Base-by-base conservation (phyloP, 1,140 invertebrate species). In the Anastrepha ludens region DNA sequence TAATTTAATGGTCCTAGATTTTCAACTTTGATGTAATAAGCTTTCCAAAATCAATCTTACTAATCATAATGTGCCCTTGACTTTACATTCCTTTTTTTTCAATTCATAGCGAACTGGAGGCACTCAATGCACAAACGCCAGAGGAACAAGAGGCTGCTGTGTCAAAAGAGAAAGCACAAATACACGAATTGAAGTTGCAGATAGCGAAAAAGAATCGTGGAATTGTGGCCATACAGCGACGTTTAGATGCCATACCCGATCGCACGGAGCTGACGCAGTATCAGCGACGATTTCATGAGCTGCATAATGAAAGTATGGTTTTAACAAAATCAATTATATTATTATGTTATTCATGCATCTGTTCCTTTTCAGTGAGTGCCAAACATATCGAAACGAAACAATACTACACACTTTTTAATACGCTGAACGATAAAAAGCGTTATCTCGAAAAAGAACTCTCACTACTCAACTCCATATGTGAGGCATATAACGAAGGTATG, bases 381-480 rank as follows among this genome's bases (percentile, higher is more conserved):
- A 99, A 98, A 91, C 98, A 99, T 91, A 97, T 97, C 92, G 98
- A 99, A 95, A 99, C 98, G 0, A 99, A 99, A 93, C 98, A 99
- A 94, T 99, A 98, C 94, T 99, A 98, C 92, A 98, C 97, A 50
- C 94, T 99, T 86, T 98, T 99, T 93, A 99, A 99, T 94, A 98
- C 97, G 6, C 94, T 99, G n/a, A 97, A 98, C 93, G 98, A 99
- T 94, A 97, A 97, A 5, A 97, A 98, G 93, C 94, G 97, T 47
- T 99, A 99, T 94, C 95, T 99, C 88, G 96, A 96, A 74, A 99
- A 98, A 93, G 98, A 99, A 94, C 94, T 99, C 64, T 96, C 96
- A 39, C 94, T 99, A 64, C 93, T 99, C 7, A 99, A 99, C 94
- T 99, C 98, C 0, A 98, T 99, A 89, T 95, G 98, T 89, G 98